Evolutionary conservation across 1,140 invertebrate species (phyloP), one percentile per base, ranked within the genome.

Genomic region (Cotesia typhae): DNA sequence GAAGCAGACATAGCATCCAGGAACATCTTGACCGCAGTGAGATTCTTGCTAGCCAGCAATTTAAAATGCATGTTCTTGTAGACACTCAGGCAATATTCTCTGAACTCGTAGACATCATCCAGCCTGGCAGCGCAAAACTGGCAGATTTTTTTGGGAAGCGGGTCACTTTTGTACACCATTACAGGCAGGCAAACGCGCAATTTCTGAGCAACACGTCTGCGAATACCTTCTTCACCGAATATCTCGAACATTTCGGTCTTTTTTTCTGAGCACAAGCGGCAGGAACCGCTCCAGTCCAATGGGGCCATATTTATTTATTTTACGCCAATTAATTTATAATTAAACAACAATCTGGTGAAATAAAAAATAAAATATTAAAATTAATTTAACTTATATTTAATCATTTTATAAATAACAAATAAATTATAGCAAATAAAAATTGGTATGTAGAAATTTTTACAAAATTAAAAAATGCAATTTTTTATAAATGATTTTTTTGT

Each of bases 101-200:
- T 75, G 59, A 84, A 84, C 55, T 83, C 81, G 38, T 78, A 84
- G 35, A 74, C 80, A 51, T 84, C 83, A 41, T 84, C 83, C 0
- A 84, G 35, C 52, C 82, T 78, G 0, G 83, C 82, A 6, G 83
- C 83, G 28, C 83, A 84, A 61, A 83, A 84, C 68, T 84, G 83
- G 55, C 83, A 84, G 37, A 84, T 83, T 75, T 83, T 78, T 70
- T 84, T 84, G 35, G 83, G 83, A 75, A 84, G 71, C 20, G 83
- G 83, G 74, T 84, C 83, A 12, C 77, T 82, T 74, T 82, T 80
- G 67, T 84, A 84, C 0, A 84, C 83, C 61, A 84, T 67, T 9
- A 84, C 78, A 4, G 83, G 83, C 12, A 84, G 69, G 52, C 81
- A 83, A 4, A 81, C 81, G 9, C 82, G 74, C 35, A 84, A 55